Evolutionary conservation across 2,797 vertebrate species (phyloP).

Genomic region (Chloroceryle amazona): DNA sequence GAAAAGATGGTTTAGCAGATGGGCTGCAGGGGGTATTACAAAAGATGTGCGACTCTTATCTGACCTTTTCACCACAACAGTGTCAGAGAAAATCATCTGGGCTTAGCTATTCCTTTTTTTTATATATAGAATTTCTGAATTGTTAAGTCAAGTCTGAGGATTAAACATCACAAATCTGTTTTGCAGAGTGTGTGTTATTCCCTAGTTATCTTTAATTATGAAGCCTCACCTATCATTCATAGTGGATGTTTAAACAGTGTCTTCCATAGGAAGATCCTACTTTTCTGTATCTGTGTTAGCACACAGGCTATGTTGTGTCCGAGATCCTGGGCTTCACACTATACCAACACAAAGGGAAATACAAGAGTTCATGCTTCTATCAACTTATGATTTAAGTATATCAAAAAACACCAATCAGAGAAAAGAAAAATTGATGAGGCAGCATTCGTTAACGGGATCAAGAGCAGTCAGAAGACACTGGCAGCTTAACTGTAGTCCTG

Average conservation of each 20-base stretch:
- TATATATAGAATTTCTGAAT: not conserved
- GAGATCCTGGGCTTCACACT: not conserved
- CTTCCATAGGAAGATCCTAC: not conserved
- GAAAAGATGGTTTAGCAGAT: not conserved
- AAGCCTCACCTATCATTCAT: not conserved
- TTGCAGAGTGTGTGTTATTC: not conserved
- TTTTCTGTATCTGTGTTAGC: not conserved
- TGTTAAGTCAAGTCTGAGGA: not conserved
- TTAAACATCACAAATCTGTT: not conserved
- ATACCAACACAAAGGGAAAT: not conserved
- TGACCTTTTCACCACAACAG: not conserved
- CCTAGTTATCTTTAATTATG: not conserved
- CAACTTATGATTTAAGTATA: not conserved
- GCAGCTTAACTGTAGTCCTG: not conserved
- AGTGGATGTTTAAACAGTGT: not conserved
- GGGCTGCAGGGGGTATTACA: not conserved
- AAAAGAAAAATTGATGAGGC: not conserved
- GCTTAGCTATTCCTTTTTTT: not conserved
- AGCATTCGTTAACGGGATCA: not conserved
- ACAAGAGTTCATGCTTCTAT: not conserved
- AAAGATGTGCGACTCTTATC: not conserved
- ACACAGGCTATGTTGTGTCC: not conserved
- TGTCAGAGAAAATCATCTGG: not conserved
- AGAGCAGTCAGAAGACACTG: not conserved
- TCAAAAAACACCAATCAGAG: not conserved